Base-by-base conservation (phyloP, 2,888 invertebrate genomes). In the Pristionchus mayeri region DNA sequence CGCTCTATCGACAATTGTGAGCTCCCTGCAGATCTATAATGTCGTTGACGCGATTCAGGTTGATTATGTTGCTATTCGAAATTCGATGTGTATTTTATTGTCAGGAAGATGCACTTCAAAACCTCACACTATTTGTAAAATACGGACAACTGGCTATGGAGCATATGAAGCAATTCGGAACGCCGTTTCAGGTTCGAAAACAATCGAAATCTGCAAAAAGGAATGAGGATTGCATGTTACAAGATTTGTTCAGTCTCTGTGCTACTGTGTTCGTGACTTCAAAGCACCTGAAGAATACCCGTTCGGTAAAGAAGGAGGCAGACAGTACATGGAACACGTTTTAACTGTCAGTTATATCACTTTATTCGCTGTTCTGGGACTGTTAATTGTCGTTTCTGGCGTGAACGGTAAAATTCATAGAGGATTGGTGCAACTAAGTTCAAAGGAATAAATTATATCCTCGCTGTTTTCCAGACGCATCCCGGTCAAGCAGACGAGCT, bases 1-100 rank as follows among this genome's bases (percentile, higher is more conserved):
- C 94, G 98, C 98, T 1, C 95, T 99, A 27, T 98, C 97, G 94
- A 98, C 98, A 63, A 97, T 98, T 97, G 94, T 98, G 85, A 97
- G 97, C 86, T 98, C 98, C 18, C 97, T 98, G 44, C 89, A 93
- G 92, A 96, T 97, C 85, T 98, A 96, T 94, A 98, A 98, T 94
- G 94, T 98, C 86, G 96, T 97, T 85, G 97, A 97, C 93, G 98
- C 98, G 93, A 97, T 98, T 86, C 98, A 98, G 54, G 85, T n/a
- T 21, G 21, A 54, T 54, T 21, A 54, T n/a, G n/a, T n/a, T n/a
- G n/a, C n/a, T n/a, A n/a, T n/a, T n/a, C n/a, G n/a, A n/a, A n/a
- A n/a, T n/a, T n/a, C n/a, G n/a, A n/a, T n/a, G n/a, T n/a, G n/a
- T n/a, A n/a, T n/a, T n/a, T n/a, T n/a, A n/a, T 11, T 40, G n/a